A percentile compares a stretch with the other conserved stretches of the same genome.
Conservation (phyloP, 2,113 vertebrate species). For the Natator depressus region DNA sequence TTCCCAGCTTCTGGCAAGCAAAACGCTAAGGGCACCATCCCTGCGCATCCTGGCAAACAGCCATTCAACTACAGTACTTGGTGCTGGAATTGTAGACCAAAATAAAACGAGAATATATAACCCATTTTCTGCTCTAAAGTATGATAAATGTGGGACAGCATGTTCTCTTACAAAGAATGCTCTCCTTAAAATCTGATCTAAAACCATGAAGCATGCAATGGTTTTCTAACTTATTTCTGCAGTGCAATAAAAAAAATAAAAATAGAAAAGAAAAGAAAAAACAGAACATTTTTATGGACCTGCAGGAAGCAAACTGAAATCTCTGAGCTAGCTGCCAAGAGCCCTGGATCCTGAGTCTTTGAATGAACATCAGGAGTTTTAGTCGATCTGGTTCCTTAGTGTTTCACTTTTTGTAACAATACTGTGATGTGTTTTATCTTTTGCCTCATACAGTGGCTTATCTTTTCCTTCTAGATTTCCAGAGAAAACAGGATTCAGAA, state of each 20-base stretch:
- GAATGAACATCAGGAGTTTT: not conserved
- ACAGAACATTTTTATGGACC: not conserved
- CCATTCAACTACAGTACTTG: not conserved
- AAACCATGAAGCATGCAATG: not conserved
- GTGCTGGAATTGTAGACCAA: not conserved
- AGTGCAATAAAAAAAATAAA: constrained; percentile 4
- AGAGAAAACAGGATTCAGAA: not conserved
- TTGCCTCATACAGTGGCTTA: not conserved
- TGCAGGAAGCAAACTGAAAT: constrained; percentile 11
- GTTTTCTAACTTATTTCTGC: not conserved
- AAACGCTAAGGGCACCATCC: too few species aligned
- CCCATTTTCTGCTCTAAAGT: not conserved
- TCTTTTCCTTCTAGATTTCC: not conserved
- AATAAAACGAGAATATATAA: not conserved
- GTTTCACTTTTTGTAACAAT: not conserved
- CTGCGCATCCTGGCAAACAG: too few species aligned
- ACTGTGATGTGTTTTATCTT: not conserved
- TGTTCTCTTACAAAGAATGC: not conserved
- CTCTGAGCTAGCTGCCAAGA: not conserved
- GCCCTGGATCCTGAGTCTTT: not conserved
- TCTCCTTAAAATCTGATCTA: not conserved
- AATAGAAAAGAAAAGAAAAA: not conserved
- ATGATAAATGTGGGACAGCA: not conserved
- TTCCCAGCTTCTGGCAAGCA: too few species aligned
- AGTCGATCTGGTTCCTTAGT: not conserved